Conservation (phyloP, 2,888 invertebrate genomes). For the Choristoneura rosaceana region DNA sequence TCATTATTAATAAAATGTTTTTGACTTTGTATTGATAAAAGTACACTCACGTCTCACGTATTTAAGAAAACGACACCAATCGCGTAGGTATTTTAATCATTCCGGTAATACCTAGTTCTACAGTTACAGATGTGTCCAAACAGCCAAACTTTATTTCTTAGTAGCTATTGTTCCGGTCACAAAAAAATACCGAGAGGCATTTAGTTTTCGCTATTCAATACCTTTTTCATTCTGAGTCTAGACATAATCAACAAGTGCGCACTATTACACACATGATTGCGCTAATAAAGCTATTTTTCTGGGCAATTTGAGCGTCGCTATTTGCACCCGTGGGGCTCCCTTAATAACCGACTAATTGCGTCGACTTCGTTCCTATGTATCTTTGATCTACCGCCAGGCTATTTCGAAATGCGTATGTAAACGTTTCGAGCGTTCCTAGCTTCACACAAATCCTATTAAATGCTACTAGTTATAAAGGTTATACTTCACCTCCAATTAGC, state of each 20-base stretch:
- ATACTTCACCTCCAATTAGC: constrained; percentile 59
- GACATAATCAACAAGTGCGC: constrained; percentile 44
- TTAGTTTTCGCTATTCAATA: constrained; percentile 44
- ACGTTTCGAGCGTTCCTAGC: constrained; percentile 26
- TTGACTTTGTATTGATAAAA: no score
- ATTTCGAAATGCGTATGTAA: constrained; percentile 49
- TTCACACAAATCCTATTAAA: constrained; percentile 37
- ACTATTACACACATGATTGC: constrained; percentile 52
- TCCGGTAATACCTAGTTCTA: no score
- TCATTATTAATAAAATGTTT: no score
- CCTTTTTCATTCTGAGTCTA: constrained; percentile 44
- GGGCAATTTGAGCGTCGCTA: constrained; percentile 50
- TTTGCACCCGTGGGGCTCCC: constrained; percentile 49
- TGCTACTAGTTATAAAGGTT: constrained; percentile 35
- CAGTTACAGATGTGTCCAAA: not conserved
- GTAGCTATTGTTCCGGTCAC: not conserved
- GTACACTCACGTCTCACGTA: not conserved
- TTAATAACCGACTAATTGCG: constrained; percentile 56
- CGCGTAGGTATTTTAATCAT: not conserved
- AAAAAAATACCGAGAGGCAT: constrained; percentile 36
- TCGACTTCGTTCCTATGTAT: constrained; percentile 52
- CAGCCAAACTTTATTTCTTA: not conserved
- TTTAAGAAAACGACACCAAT: not conserved
- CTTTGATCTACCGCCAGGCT: constrained; percentile 45
- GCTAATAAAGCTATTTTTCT: constrained; percentile 61